Evolutionary conservation across 2,888 invertebrate genomes (phyloP).

Genomic region (Lucinisca nassula): DNA sequence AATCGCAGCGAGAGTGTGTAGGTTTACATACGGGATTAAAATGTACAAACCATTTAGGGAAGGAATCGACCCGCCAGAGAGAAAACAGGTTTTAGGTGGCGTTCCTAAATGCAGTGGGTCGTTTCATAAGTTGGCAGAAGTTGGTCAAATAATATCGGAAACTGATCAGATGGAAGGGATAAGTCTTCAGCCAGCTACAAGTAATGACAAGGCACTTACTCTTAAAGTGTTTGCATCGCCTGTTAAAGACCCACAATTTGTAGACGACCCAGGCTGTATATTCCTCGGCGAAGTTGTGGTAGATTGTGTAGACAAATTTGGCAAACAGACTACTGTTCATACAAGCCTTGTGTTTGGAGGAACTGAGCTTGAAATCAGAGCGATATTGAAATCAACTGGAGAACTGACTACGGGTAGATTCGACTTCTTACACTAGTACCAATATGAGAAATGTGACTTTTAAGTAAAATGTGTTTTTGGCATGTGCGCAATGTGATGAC

Average conservation of each 20-base stretch:
- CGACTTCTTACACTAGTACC: constrained; percentile 34
- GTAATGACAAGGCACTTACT: background rate
- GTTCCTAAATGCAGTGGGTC: background rate
- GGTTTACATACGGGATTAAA: constrained; percentile 55
- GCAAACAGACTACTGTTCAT: constrained; percentile 29
- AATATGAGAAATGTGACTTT: no score
- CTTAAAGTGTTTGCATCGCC: constrained; percentile 51
- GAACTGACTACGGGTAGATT: constrained; percentile 39
- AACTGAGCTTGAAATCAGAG: constrained; percentile 60
- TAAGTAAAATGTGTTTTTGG: no score
- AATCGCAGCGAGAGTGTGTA: constrained; percentile 41
- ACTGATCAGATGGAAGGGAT: background rate
- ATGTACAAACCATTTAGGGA: background rate
- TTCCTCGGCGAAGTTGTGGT: constrained; percentile 40
- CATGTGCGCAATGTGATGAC: no score
- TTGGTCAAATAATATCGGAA: constrained; percentile 34
- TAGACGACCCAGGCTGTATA: constrained; percentile 41
- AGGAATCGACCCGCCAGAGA: constrained; percentile 22
- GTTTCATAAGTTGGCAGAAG: constrained; percentile 45
- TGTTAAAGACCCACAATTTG: constrained; percentile 34
- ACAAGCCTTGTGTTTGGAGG: constrained; percentile 60
- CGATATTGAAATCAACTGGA: constrained; percentile 36
- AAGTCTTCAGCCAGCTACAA: background rate
- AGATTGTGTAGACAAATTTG: constrained; percentile 37
- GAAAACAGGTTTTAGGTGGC: background rate